Evolutionary conservation across 1,140 invertebrate genomes (phyloP).

Genomic region (Drosophila varians): DNA sequence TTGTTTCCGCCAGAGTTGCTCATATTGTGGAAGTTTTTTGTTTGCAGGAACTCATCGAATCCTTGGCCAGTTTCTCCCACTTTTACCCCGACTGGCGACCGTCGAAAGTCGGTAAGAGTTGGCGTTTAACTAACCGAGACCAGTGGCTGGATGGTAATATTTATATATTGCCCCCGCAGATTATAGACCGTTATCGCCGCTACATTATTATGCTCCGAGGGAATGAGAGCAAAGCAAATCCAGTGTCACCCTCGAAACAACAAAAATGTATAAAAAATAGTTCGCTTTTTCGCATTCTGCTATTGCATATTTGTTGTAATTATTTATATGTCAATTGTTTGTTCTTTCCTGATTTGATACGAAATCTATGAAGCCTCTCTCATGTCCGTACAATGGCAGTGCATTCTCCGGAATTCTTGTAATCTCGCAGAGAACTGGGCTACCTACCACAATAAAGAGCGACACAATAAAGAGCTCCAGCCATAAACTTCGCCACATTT

Average conservation of each 20-base stretch:
- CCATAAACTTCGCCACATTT: neutral
- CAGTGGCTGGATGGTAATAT: slow-evolving; percentile 55
- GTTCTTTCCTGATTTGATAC: slow-evolving; percentile 31
- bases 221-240: neutral
- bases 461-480: neutral
- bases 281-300: neutral
- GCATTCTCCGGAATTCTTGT: neutral
- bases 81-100: neutral
- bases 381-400: neutral
- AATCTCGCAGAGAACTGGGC: neutral
- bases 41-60: slow-evolving; percentile 4
- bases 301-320: slow-evolving; percentile 3
- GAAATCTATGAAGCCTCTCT: neutral
- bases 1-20: slow-evolving; percentile 42
- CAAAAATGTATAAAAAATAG: neutral
- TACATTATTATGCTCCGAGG: slow-evolving; percentile 2
- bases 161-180: slow-evolving; percentile 47
- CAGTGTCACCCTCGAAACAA: neutral
- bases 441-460: neutral
- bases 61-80: neutral
- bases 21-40: slow-evolving; percentile 25
- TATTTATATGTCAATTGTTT: slow-evolving; percentile 7
- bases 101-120: slow-evolving; percentile 16
- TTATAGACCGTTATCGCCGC: slow-evolving; percentile 3
- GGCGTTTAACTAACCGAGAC: slow-evolving; percentile 49